These are phyloP conservation scores for Catharus ustulatus DNA, from an alignment of 2,797 vertebrate species.

Conservation along the genomic window DNA sequence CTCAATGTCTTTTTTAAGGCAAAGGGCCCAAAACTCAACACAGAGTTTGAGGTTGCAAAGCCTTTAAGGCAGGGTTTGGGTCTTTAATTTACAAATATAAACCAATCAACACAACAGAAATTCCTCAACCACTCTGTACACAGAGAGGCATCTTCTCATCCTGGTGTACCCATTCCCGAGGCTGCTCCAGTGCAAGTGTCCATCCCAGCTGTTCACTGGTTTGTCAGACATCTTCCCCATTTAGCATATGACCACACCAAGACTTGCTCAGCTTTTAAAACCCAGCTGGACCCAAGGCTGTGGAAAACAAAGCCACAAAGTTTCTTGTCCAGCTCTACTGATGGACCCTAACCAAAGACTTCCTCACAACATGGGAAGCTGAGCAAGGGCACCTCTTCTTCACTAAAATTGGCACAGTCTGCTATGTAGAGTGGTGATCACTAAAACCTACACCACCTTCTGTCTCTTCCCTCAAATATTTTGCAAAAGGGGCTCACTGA, in stretches of 20 bases:
- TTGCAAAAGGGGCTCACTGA: background rate
- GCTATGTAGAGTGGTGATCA: rapidly evolving
- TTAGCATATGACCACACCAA: background rate
- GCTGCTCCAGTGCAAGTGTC: background rate
- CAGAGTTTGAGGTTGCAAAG: background rate
- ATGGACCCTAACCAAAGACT: background rate
- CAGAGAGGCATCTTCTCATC: background rate
- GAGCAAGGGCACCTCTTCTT: background rate
- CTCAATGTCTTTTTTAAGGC: background rate
- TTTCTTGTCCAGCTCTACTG: background rate
- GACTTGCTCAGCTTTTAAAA: background rate
- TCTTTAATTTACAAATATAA: background rate
- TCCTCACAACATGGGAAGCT: background rate
- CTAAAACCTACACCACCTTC: background rate
- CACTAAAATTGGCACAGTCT: background rate
- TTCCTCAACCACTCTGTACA: background rate
- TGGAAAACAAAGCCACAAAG: background rate
- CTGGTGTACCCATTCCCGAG: rapidly evolving
- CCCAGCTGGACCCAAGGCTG: background rate
- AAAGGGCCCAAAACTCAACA: background rate
- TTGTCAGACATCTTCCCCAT: background rate
- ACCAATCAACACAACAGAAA: background rate
- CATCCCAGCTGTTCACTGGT: background rate
- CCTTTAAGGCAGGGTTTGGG: background rate
- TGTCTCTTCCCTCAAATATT: background rate